A percentile compares a stretch with the other conserved stretches of the same genome.
These are phyloP conservation scores for Calosoma granatense DNA, from an alignment of 1,140 invertebrate genomes.

Conservation along the genomic window DNA sequence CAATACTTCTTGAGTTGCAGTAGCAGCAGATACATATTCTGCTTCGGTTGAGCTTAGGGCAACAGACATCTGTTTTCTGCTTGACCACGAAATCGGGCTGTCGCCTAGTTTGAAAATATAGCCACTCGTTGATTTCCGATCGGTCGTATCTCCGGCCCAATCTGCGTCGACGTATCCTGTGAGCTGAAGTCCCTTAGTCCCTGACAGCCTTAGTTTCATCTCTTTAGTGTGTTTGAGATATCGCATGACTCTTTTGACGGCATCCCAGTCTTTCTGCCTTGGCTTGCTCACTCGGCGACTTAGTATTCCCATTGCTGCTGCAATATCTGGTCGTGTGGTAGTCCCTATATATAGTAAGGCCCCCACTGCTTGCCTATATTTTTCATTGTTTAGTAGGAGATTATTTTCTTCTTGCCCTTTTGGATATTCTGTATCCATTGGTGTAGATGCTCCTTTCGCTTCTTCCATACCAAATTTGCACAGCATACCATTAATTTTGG, in stretches of 20 bases:
- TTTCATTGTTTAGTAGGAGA: not conserved
- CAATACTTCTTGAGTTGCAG: not conserved
- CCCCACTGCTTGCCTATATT: not conserved
- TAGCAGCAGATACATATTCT: slow-evolving; percentile 13
- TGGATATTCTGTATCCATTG: not conserved
- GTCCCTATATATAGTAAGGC: not conserved
- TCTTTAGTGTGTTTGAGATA: slow-evolving; percentile 29
- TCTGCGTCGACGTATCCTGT: slow-evolving; percentile 30
- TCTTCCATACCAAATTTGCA: not conserved
- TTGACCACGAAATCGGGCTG: slow-evolving; percentile 21
- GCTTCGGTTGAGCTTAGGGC: slow-evolving; percentile 9
- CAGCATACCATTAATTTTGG: not conserved
- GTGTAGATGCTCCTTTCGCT: not conserved
- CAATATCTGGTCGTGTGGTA: not conserved
- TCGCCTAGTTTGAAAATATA: slow-evolving; percentile 24
- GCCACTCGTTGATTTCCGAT: slow-evolving; percentile 30
- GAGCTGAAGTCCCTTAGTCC: slow-evolving; percentile 11
- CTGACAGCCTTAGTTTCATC: slow-evolving; percentile 17
- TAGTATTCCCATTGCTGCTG: not conserved
- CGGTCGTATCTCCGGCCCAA: slow-evolving; percentile 25
- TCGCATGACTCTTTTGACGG: slow-evolving; percentile 25
- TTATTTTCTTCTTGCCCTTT: not conserved
- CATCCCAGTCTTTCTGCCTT: slow-evolving; percentile 18
- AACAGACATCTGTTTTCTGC: slow-evolving; percentile 13
- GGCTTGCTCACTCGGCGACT: slow-evolving; percentile 14